These are phyloP conservation scores for Cebus imitator DNA, from an alignment of 2,113 vertebrate species.

Conservation along the genomic window DNA sequence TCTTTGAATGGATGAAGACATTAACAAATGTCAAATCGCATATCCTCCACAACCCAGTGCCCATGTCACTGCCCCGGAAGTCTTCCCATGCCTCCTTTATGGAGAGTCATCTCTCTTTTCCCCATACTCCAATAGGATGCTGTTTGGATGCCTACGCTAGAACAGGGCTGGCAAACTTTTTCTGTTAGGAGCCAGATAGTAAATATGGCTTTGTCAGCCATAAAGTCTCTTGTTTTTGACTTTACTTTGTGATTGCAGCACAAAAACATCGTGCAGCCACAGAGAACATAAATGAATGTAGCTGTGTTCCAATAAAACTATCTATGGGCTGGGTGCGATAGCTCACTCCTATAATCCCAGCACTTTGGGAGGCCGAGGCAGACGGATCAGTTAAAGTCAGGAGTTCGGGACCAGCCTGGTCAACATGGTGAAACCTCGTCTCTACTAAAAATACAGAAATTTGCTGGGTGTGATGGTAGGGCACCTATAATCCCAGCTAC, in stretches of 20 bases:
- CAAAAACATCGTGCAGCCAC: rapidly evolving
- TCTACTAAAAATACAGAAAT: too few species aligned
- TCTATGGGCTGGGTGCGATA: rapidly evolving
- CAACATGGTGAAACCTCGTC: too few species aligned
- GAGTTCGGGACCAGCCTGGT: too few species aligned
- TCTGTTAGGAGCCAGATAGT: not conserved
- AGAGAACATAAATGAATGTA: rapidly evolving
- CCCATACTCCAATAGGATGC: rapidly evolving
- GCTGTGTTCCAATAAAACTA: not conserved
- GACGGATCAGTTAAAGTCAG: too few species aligned
- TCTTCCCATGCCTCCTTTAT: not conserved
- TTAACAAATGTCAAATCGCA: not conserved
- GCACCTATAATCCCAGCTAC: too few species aligned
- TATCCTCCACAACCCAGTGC: not conserved
- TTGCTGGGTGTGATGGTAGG: too few species aligned
- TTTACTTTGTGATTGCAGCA: rapidly evolving
- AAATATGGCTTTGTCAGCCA: not conserved
- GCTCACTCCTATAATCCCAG: too few species aligned
- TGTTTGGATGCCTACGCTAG: not conserved
- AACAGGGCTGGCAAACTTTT: not conserved
- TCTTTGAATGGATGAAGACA: not conserved
- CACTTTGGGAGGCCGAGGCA: too few species aligned
- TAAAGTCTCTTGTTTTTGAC: not conserved
- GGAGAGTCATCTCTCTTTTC: not conserved
- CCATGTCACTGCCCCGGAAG: not conserved